Base-by-base conservation (phyloP, 2,888 invertebrate genomes). In the Ariolimax columbianus region DNA sequence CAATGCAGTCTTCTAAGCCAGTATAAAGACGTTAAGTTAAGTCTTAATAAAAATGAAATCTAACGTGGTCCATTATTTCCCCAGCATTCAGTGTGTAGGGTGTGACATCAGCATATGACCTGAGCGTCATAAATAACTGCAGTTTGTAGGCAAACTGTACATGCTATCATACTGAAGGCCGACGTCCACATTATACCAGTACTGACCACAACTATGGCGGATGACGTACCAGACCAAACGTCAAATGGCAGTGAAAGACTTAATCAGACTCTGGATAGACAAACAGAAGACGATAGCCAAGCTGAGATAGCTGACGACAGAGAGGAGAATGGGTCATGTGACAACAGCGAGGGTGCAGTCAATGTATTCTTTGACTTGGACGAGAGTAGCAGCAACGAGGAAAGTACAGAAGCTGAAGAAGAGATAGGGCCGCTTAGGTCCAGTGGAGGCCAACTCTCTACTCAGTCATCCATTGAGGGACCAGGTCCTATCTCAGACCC, bases 381-480 rank as follows among this genome's bases (percentile, higher is more conserved):
- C 23, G 84, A 84, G 43, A 78, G 78, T n/a, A 84, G 84, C 73
- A 80, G 80, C 63, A 80, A 80, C 43, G 84, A 84, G 23, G 79
- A 84, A 59, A 84, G 51, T 47, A 84, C 84, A 26, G 84, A 84
- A 47, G 84, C 79, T 26, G 79, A 79, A 33, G 84, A 84, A 33
- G 73, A 84, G 79, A 84, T 84, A 40, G 84, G 84, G 6, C 84
- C 84, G n/a, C 79, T 84, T 3, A 40, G 84, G n/a, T 79, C 79
- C 1, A 26, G 30, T 14, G 47, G 68, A 55, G 33, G 30, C n/a
- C 51, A 55, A 6, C 33, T 83, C 19, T 77, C 77, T 68, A 36
- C 68, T 36, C 83, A 77, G 77, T n/a, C 83, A 2, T 66, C 70
- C 9, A 23, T 19, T 17, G 73, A 73, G 36, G 47, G 26, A 47